Base-by-base conservation (phyloP, 2,797 vertebrate species). In the Mergus octosetaceus region DNA sequence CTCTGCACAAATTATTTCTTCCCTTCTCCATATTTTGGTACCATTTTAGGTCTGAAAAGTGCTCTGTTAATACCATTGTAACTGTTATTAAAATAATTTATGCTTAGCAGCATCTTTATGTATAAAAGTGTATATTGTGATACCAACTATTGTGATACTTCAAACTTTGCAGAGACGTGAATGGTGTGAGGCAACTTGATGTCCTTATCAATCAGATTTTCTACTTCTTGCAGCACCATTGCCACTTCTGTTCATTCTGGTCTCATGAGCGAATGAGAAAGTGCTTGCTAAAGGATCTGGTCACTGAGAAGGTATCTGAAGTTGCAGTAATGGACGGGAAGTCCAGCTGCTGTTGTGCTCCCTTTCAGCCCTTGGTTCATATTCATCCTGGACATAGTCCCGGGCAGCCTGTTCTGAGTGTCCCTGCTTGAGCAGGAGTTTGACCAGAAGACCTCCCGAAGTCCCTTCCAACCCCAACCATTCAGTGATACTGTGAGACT, bases 141-240 rank as follows among this genome's bases (percentile, higher is more conserved):
- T 80, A 27, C 21, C 0, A 4, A 27, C 32, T 58, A 24, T 19
- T 36, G 30, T 6, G 13, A 2, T 70, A 19, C 25, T 58, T 62
- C 4, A 18, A 0, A 15, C 0, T 1, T 64, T 36, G 80, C 72
- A 36, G 71, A 51, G 38, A 22, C 36, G 9, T 0, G 5, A 7
- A 34, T 57, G 28, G 28, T 22, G 21, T 45, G 27, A 58, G 32
- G 77, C 53, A 57, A 4, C 10, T 27, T 13, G 10, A 8, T 10
- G 5, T 51, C 10, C 6, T 2, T 57, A 65, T 9, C 17, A 12
- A 27, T 22, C 30, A 36, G 16, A 6, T 85, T 56, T 62, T 70
- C 56, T 82, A 57, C 51, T 56, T 66, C 10, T 34, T 18, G 36
- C 22, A 54, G 18, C 53, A 65, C 34, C 41, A 28, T 87, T 5